These are phyloP conservation scores for Lottia scabra DNA, from an alignment of 2,888 invertebrate genomes.

Conservation along the genomic window DNA sequence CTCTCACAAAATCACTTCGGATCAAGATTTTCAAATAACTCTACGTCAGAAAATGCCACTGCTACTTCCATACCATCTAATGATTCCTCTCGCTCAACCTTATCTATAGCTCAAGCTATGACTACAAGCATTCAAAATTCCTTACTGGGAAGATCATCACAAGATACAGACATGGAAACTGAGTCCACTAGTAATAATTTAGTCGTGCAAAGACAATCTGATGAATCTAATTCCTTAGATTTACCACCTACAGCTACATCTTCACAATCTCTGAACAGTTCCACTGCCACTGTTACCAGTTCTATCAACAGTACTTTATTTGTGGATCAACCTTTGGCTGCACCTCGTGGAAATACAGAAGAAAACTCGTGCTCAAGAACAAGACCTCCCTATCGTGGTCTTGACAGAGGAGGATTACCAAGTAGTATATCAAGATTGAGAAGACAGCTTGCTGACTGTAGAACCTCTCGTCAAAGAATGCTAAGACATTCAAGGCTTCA, in stretches of 20 bases:
- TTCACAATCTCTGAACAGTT: background rate
- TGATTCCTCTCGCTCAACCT: background rate
- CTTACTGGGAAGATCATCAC: background rate
- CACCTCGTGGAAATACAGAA: background rate
- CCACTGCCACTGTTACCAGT: background rate
- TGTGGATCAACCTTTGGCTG: background rate
- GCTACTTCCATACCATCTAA: background rate
- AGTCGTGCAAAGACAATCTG: background rate
- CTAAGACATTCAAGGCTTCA: background rate
- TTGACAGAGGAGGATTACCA: background rate
- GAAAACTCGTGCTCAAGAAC: background rate
- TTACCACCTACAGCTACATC: background rate
- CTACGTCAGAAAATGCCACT: background rate
- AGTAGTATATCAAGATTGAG: background rate
- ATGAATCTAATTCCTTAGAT: background rate
- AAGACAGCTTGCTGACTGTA: background rate
- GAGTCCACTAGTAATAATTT: background rate
- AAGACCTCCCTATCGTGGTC: background rate
- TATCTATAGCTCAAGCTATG: background rate
- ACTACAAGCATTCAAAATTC: background rate
- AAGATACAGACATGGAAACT: background rate
- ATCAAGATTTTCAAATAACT: background rate
- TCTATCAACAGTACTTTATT: background rate
- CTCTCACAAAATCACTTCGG: background rate
- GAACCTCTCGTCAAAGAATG: background rate